Percentiles rank a stretch among this genome's conserved stretches.
These are phyloP conservation scores for Paramisgurnus dabryanus DNA, from an alignment of 2,113 vertebrate species.

Conservation along the genomic window DNA sequence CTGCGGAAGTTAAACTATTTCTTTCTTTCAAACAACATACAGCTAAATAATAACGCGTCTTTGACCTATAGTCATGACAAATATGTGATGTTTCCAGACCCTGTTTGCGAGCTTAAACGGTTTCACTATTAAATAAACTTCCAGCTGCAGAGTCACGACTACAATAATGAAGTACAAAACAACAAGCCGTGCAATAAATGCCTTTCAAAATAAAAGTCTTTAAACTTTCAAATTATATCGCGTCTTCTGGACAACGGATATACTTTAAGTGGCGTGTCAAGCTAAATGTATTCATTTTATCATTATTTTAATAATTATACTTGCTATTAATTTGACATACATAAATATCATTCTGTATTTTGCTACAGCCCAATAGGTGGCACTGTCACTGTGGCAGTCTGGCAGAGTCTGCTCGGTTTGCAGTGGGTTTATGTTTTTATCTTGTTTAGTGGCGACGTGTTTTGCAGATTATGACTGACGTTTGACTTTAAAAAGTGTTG, in stretches of 20 bases:
- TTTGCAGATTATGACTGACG: background rate
- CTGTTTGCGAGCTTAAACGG: background rate
- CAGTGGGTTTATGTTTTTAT: conserved; percentile 1
- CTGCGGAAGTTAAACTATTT: background rate
- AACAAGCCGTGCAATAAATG: no score
- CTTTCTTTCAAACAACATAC: background rate
- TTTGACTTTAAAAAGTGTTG: background rate
- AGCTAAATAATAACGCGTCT: background rate
- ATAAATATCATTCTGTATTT: background rate
- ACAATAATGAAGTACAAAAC: background rate
- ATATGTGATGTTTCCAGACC: background rate
- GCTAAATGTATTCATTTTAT: background rate
- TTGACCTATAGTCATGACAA: no score
- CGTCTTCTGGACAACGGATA: background rate
- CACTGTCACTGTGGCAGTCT: background rate
- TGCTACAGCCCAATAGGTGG: conserved; percentile 16
- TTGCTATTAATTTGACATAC: no score
- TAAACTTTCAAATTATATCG: background rate
- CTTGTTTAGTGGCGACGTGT: background rate
- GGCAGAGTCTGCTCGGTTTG: background rate
- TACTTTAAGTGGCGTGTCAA: background rate
- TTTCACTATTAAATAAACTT: background rate
- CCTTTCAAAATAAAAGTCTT: conserved; percentile 26
- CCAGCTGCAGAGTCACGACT: conserved; percentile 4
- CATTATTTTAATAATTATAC: background rate